Base-by-base conservation (phyloP, 2,888 invertebrate species). In the Parnassius apollo region DNA sequence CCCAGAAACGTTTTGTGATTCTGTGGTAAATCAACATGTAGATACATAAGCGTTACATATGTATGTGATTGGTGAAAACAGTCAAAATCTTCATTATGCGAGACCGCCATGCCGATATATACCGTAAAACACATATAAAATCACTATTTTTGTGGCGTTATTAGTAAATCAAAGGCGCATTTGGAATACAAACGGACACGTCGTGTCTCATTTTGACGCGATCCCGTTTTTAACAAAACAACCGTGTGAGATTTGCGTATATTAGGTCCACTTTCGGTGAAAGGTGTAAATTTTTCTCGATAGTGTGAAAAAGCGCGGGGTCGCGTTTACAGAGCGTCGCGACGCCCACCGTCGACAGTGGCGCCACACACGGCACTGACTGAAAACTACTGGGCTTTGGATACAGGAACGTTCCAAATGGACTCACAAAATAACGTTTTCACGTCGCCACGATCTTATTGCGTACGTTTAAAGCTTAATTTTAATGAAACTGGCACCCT, bases 331-430 rank as follows among this genome's bases (percentile, higher is more conserved):
- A 72, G 78, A 82, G 84, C 82, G 81, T 78, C 80, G 81, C 84
- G 83, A 83, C 89, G 87, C 84, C 84, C 82, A 80, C 88, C 88
- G 82, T 72, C 82, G 76, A 83, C 77, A 82, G 87, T 86, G 90
- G 89, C 90, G 91, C 89, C 89, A 78, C 88, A 82, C 77, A 81
- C 88, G 88, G 86, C 87, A 91, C 91, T 91, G 90, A 74, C 81
- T 78, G 78, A 75, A 84, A 86, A 82, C 69, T 65, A 57, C 59
- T 75, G 73, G 73, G 74, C 80, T 75, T 76, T 76, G 75, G 80
- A 78, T 77, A 81, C 85, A 83, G 85, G 83, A 83, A 73, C 81
- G 81, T 73, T 78, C 76, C 76, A 75, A 74, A 70, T 73, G 73
- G 69, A 71, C 76, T 68, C 68, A 70, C 79, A 76, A 73, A 71